Conservation (phyloP, 2,113 vertebrate genomes). For the Irena cyanogastra region DNA sequence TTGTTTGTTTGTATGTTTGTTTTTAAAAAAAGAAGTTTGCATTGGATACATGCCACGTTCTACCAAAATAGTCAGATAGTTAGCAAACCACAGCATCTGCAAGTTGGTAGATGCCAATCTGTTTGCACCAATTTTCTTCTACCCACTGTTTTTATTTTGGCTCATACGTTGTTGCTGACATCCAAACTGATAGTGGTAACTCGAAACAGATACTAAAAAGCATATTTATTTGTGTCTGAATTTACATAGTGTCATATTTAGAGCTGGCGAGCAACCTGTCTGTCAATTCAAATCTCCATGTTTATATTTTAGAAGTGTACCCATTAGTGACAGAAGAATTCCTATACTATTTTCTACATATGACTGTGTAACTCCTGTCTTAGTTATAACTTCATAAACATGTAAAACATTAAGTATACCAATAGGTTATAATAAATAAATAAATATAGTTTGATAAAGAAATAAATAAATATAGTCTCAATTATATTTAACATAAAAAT, state of each 20-base stretch:
- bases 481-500: neutral
- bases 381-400: neutral
- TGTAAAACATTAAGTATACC: neutral
- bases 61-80: neutral
- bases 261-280: neutral
- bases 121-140: neutral
- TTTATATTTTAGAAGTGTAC: neutral
- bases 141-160: slow-evolving; percentile 24
- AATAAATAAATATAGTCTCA: neutral
- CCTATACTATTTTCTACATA: neutral
- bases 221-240: neutral
- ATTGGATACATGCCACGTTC: neutral
- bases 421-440: neutral
- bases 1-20: neutral
- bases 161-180: neutral
- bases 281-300: neutral
- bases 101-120: neutral
- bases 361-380: neutral
- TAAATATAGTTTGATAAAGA: neutral
- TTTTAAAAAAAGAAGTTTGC: neutral
- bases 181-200: neutral
- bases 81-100: neutral
- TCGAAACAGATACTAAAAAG: neutral
- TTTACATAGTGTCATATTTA: neutral
- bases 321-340: neutral